A percentile compares a stretch with the other conserved stretches of the same genome.
These are phyloP conservation scores for Pseudachorutes palmiensis DNA, from an alignment of 1,140 invertebrate genomes.

Conservation along the genomic window DNA sequence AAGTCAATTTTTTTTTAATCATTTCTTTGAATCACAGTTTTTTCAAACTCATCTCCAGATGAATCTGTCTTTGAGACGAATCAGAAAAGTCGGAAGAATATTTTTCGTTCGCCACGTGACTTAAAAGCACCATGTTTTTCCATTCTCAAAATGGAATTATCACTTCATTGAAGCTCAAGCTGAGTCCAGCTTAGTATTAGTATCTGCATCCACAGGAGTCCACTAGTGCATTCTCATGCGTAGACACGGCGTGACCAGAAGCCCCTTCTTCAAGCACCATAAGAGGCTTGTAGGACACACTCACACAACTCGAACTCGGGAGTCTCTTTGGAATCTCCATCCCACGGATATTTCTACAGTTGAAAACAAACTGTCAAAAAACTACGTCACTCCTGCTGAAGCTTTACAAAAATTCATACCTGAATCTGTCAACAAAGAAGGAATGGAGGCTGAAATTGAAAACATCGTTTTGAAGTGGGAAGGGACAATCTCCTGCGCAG, in stretches of 20 bases:
- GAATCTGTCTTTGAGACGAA: too few relatives aligned
- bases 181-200: too few relatives aligned
- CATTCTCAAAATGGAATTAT: too few relatives aligned
- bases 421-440: conserved; percentile 23
- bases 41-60: too few relatives aligned
- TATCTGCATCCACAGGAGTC: conserved; percentile 28
- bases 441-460: conserved; percentile 28
- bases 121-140: too few relatives aligned
- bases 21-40: too few relatives aligned
- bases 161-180: too few relatives aligned
- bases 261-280: conserved; percentile 6
- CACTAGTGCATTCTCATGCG: conserved; percentile 13
- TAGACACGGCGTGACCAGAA: not conserved
- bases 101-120: too few relatives aligned
- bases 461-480: conserved; percentile 20
- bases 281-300: conserved; percentile 11
- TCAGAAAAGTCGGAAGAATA: too few relatives aligned
- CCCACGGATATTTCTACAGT: not conserved
- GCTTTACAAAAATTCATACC: too few relatives aligned
- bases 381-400: too few relatives aligned
- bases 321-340: conserved; percentile 10
- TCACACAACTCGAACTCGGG: conserved; percentile 22
- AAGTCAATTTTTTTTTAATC: too few relatives aligned
- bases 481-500: conserved; percentile 27
- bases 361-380: not conserved